Percentiles rank a stretch among this genome's conserved stretches.
These are phyloP conservation scores for Apteryx mantelli DNA, from an alignment of 2,113 vertebrate genomes.

Conservation along the genomic window DNA sequence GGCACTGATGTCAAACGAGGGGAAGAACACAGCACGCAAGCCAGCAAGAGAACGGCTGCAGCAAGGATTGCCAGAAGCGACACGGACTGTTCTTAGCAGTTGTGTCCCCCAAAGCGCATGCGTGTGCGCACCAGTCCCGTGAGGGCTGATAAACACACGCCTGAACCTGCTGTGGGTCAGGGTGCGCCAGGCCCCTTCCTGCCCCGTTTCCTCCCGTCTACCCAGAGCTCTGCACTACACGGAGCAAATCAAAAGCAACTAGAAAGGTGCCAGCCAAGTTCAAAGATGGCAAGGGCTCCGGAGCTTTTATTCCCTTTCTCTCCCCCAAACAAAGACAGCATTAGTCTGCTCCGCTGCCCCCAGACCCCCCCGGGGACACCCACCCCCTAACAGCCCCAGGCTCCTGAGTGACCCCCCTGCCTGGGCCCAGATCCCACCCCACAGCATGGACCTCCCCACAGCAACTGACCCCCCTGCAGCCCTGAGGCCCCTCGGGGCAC, in stretches of 20 bases:
- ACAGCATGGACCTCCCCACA: too few species aligned
- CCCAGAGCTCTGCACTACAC: not conserved
- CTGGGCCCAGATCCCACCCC: too few species aligned
- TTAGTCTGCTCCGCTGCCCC: not conserved
- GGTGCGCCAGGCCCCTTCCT: not conserved
- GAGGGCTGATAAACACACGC: too few species aligned
- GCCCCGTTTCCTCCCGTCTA: not conserved
- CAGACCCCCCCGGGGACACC: too few species aligned
- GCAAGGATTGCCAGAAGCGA: not conserved
- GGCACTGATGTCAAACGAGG: not conserved
- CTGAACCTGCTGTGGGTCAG: not conserved
- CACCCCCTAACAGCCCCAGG: too few species aligned
- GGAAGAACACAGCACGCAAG: not conserved
- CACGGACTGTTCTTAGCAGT: not conserved
- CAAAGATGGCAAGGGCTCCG: not conserved
- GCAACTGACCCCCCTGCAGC: too few species aligned
- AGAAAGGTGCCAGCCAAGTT: too few species aligned
- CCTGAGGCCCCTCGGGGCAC: too few species aligned
- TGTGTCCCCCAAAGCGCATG: not conserved
- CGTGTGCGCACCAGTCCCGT: too few species aligned
- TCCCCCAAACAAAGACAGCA: not conserved
- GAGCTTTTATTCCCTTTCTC: not conserved
- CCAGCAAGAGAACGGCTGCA: not conserved
- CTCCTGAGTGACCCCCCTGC: too few species aligned
- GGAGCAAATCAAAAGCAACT: not conserved